A percentile compares a stretch with the other conserved stretches of the same genome.
Conservation (phyloP, 1,140 invertebrate genomes). For the Diorhabda carinulata region DNA sequence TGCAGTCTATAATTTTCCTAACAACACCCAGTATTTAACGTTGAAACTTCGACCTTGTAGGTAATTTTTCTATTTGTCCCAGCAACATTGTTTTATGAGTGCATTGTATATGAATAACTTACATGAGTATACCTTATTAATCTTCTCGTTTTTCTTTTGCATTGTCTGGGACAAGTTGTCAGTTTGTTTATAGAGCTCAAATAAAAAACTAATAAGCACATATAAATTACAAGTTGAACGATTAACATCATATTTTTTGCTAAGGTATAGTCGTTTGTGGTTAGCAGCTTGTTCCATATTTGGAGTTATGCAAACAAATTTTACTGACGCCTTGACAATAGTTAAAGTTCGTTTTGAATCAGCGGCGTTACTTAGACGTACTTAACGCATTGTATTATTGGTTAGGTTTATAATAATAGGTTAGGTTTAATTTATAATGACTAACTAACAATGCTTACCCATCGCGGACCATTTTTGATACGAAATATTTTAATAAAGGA, state of each 20-base stretch:
- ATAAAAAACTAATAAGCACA: slow-evolving; percentile 3
- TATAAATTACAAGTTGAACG: background rate
- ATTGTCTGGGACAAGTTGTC: background rate
- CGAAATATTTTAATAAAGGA: too few relatives aligned
- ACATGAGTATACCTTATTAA: background rate
- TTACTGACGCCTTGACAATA: background rate
- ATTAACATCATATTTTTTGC: slow-evolving; percentile 1
- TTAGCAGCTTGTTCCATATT: background rate
- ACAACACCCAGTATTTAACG: background rate
- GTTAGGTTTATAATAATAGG: too few relatives aligned
- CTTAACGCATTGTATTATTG: too few relatives aligned
- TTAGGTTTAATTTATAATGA: too few relatives aligned
- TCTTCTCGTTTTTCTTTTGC: background rate
- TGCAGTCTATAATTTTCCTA: background rate
- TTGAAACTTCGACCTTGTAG: background rate
- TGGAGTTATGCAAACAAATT: background rate
- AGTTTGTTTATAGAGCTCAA: background rate
- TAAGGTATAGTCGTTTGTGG: background rate
- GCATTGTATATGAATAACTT: background rate
- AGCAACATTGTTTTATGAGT: background rate
- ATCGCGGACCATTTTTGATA: too few relatives aligned
- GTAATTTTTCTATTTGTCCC: background rate
- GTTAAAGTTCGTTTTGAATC: background rate
- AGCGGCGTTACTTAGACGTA: background rate
- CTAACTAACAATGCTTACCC: too few relatives aligned